Evolutionary conservation across 2,888 invertebrate species (phyloP).

Genomic region (Diaphora mendica): DNA sequence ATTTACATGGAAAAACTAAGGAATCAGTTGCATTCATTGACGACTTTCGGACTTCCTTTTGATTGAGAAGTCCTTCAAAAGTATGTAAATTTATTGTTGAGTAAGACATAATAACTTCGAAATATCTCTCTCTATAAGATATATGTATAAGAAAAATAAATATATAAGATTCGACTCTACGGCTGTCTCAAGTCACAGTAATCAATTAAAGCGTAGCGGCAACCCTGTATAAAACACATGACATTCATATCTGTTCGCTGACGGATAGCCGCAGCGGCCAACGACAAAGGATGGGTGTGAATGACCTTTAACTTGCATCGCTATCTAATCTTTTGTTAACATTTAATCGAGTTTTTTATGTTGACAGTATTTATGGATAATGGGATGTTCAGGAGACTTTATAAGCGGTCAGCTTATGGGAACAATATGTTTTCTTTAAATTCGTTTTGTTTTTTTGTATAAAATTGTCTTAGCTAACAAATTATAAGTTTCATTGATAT

Average conservation of each 20-base stretch:
- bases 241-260: slow-evolving; percentile 66
- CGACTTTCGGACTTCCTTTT: no score
- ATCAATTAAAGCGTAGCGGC: slow-evolving; percentile 65
- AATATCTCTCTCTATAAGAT: no score
- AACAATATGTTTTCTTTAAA: neutral
- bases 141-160: neutral
- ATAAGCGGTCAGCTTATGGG: neutral
- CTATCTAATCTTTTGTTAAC: slow-evolving; percentile 49
- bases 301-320: slow-evolving; percentile 39
- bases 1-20: no score
- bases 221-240: slow-evolving; percentile 57
- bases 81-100: no score
- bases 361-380: slow-evolving; percentile 29
- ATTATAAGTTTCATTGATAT: no score
- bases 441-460: neutral
- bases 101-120: no score
- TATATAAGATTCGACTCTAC: slow-evolving; percentile 42
- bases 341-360: slow-evolving; percentile 43
- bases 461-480: neutral
- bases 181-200: slow-evolving; percentile 45
- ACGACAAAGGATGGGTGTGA: slow-evolving; percentile 53
- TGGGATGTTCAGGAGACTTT: slow-evolving; percentile 15
- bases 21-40: no score
- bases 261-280: slow-evolving; percentile 61
- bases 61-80: no score